phyloP scores from a whole-genome alignment of 2,113 vertebrate genomes.

The Rafetus swinhoei region DNA sequence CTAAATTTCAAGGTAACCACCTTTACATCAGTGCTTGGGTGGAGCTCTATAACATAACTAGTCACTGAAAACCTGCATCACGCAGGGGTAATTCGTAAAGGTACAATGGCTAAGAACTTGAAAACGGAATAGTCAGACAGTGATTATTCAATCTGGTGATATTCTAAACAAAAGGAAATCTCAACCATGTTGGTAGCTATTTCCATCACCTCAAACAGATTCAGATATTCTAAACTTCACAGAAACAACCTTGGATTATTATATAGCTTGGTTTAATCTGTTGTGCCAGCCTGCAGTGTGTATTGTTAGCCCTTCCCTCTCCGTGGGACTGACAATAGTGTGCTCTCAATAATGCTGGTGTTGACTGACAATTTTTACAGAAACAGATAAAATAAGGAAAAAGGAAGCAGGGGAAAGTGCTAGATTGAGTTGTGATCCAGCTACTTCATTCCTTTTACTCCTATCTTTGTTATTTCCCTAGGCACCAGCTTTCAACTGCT shows the following conservation, averaged over 20 bases:
- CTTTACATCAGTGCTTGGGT: not conserved
- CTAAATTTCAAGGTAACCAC: not conserved
- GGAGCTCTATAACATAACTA: not conserved
- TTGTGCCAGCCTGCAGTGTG: not conserved
- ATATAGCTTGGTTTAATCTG: not conserved
- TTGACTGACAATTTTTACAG: not conserved
- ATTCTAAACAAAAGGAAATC: not conserved
- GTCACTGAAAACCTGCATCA: not conserved
- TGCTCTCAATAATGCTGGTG: not conserved
- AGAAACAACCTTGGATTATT: not conserved
- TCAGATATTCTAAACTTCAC: not conserved
- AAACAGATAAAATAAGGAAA: not conserved
- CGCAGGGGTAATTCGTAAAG: not conserved
- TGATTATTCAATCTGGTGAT: not conserved
- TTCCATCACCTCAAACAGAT: not conserved
- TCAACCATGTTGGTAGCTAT: not conserved
- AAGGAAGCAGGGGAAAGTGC: not conserved
- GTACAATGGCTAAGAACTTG: not conserved
- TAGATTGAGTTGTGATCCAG: not conserved
- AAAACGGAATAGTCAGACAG: not conserved
- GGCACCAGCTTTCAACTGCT: too few species aligned
- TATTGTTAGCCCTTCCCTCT: not conserved
- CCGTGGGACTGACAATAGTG: not conserved
- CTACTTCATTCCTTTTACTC: not conserved
- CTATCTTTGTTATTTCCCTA: not conserved